phyloP scores from a whole-genome alignment of 2,113 vertebrate species.

The Campylomormyrus numenius region DNA sequence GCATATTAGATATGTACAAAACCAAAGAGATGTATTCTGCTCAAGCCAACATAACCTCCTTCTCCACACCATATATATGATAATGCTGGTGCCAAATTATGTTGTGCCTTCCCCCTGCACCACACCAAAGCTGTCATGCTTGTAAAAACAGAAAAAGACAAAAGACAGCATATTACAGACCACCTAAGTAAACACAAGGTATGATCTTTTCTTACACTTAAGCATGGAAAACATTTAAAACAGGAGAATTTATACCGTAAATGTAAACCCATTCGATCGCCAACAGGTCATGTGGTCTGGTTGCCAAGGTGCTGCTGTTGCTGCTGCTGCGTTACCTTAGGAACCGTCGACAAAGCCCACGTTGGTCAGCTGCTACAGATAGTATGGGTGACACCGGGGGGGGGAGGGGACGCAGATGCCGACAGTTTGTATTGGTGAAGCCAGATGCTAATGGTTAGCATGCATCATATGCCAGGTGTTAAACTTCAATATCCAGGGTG shows the following conservation, averaged over 20 bases:
- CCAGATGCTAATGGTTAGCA: not conserved
- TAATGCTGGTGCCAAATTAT: conserved; percentile 55
- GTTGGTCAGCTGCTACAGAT: not conserved
- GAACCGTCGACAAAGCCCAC: not conserved
- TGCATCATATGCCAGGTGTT: not conserved
- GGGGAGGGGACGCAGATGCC: not conserved
- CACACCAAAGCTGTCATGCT: conserved; percentile 39
- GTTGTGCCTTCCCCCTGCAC: conserved; percentile 21
- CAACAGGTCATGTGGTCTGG: conserved; percentile 45
- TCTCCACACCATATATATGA: not conserved
- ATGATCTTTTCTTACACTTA: not conserved
- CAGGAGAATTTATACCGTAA: conserved; percentile 14
- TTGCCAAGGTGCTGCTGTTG: not conserved
- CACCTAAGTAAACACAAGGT: not conserved
- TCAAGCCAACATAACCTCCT: not conserved
- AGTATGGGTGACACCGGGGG: not conserved
- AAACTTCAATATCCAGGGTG: not conserved
- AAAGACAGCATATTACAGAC: not conserved
- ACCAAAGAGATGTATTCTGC: not conserved
- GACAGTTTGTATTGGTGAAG: not conserved
- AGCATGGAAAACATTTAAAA: conserved; percentile 9
- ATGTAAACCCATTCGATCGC: conserved; percentile 60
- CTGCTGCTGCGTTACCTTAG: not conserved
- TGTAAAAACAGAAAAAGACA: conserved; percentile 24
- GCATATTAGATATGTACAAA: conserved; percentile 47